These are phyloP conservation scores for Galeruca laticollis DNA, from an alignment of 2,888 invertebrate species.

Conservation along the genomic window DNA sequence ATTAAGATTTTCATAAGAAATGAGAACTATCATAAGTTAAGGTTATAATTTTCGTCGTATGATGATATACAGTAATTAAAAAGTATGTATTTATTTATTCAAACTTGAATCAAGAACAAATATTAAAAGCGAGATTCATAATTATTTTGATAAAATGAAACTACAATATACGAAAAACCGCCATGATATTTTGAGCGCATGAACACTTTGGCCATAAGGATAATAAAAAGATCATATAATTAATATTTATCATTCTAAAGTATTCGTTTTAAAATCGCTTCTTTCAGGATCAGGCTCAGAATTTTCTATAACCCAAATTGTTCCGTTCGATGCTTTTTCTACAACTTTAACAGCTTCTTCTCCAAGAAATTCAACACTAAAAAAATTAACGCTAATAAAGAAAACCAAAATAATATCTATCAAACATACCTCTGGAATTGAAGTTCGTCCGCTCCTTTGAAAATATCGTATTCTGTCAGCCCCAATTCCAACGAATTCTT, in stretches of 20 bases:
- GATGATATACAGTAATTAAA: too few relatives aligned
- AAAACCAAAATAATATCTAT: not conserved
- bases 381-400: constrained; percentile 32
- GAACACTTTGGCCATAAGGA: too few relatives aligned
- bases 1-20: too few relatives aligned
- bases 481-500: not conserved
- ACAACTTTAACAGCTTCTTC: constrained; percentile 54
- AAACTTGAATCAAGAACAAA: too few relatives aligned
- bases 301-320: constrained; percentile 67
- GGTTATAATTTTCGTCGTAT: too few relatives aligned
- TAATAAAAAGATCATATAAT: too few relatives aligned
- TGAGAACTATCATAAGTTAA: too few relatives aligned
- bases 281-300: constrained; percentile 54
- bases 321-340: constrained; percentile 64
- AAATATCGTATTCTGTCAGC: not conserved
- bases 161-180: too few relatives aligned
- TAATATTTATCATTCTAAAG: not conserved
- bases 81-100: too few relatives aligned
- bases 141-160: too few relatives aligned
- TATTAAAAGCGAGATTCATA: too few relatives aligned
- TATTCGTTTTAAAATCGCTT: not conserved
- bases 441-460: constrained; percentile 8
- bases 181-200: too few relatives aligned
- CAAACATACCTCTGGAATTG: constrained; percentile 7
- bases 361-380: constrained; percentile 52